A percentile compares a stretch with the other conserved stretches of the same genome.
These are phyloP conservation scores for Tiliqua scincoides DNA, from an alignment of 2,113 vertebrate species.

Conservation along the genomic window DNA sequence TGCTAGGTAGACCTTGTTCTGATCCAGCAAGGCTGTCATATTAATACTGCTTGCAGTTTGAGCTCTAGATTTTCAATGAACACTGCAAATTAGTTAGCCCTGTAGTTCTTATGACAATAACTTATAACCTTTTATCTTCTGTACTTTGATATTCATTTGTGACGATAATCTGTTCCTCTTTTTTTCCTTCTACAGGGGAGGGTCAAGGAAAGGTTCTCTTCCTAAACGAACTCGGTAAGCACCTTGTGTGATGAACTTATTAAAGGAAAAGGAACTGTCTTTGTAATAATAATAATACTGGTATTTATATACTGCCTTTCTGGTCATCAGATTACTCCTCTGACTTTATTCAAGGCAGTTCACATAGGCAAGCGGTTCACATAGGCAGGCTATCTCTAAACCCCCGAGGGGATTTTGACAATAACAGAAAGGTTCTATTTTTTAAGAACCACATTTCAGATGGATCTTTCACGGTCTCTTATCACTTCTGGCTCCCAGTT, in stretches of 20 bases:
- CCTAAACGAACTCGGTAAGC: slow-evolving; percentile 74
- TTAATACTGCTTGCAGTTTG: background rate
- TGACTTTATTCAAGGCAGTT: too few species aligned
- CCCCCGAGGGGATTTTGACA: too few species aligned
- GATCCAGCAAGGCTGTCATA: background rate
- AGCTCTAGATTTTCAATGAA: background rate
- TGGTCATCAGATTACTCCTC: too few species aligned
- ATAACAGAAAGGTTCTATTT: too few species aligned
- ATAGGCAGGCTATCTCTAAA: too few species aligned
- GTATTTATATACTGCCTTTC: too few species aligned
- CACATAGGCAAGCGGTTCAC: too few species aligned
- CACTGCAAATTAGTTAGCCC: background rate
- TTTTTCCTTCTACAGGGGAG: slow-evolving; percentile 67
- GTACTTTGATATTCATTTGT: background rate
- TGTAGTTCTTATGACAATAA: background rate
- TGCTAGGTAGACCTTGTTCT: background rate
- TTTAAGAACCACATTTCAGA: too few species aligned
- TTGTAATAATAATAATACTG: too few species aligned
- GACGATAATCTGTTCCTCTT: slow-evolving; percentile 44
- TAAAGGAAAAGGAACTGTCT: background rate
- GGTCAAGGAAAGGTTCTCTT: slow-evolving; percentile 66
- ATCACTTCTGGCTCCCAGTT: too few species aligned
- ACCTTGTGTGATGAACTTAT: slow-evolving; percentile 50
- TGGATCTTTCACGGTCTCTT: too few species aligned
- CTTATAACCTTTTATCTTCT: background rate